Base-by-base conservation (phyloP, 2,888 invertebrate species). In the Lithophane semibrunnea region DNA sequence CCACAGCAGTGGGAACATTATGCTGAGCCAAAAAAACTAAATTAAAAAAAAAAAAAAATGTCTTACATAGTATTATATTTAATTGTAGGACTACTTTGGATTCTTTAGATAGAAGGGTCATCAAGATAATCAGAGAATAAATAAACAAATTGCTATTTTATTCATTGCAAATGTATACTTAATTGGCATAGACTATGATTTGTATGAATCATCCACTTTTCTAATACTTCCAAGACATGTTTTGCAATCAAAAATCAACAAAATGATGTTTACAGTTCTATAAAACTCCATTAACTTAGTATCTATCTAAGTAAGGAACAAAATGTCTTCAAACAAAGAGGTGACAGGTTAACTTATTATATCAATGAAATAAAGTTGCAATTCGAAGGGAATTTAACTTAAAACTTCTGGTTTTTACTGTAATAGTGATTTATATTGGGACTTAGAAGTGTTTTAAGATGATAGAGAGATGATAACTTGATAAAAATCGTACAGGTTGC, bases 401-500 rank as follows among this genome's bases (percentile, higher is more conserved):
- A 56, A 66, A 77, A 66, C 16, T 16, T 63, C 0, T 29, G 3
- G 16, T 56, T 84, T 85, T 18, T 16, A 4, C 0, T 7, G 0
- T n/a, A n/a, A 2, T 8, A n/a, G 0, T 16, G 1, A 3, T n/a
- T 24, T 8, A 21, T 63, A 44, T 2, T 21, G 12, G 8, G 0
- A 44, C 9, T 61, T 49, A 49, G n/a, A 64, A 16, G 21, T 21
- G 64, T 79, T 63, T 67, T 8, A 61, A 61, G 54, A 47, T 24
- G 29, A 66, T 76, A 52, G 3, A 9, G 12, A 56, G 13, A 37
- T 8, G 13, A 56, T 72, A 64, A 29, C 49, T 54, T 47, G 5
- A 58, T 56, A 49, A 68, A 65, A 78, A 80, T 73, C 49, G 7
- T 65, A 76, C 80, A 80, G 83, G 72, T 82, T 83, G 79, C 16